phyloP scores from a whole-genome alignment of 1,140 invertebrate species.

The Pollicipes pollicipes region DNA sequence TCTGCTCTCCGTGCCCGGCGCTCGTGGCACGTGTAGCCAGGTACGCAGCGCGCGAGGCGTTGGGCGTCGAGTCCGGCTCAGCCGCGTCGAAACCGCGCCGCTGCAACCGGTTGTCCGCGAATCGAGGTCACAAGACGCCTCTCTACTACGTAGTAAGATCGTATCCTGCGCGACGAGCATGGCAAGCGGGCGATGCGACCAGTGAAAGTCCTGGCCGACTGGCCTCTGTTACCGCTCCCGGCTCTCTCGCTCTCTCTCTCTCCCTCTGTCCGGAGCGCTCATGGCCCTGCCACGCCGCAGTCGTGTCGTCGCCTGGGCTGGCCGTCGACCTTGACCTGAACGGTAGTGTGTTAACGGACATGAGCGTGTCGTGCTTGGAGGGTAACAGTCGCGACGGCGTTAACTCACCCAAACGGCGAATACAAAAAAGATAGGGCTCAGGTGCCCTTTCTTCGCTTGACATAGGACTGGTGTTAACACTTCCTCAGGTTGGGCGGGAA shows the following conservation, averaged over 20 bases:
- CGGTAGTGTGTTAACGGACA: neutral
- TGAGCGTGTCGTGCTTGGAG: no score
- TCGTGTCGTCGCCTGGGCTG: no score
- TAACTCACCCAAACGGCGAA: no score
- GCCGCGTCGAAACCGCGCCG: neutral
- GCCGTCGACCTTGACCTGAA: neutral
- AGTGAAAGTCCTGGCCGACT: constrained; percentile 22
- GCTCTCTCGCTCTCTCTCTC: neutral
- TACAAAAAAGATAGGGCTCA: no score
- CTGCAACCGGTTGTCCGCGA: neutral
- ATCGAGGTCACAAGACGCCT: neutral
- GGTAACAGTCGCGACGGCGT: no score
- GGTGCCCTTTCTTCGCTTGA: no score
- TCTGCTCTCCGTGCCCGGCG: no score
- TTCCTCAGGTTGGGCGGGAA: no score
- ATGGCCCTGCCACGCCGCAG: neutral
- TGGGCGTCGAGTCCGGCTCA: no score
- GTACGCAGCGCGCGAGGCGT: no score
- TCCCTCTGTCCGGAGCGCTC: neutral
- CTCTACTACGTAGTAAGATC: constrained; percentile 1
- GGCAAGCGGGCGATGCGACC: constrained; percentile 35
- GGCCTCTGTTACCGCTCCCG: neutral
- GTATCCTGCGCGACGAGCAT: neutral
- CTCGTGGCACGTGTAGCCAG: no score
- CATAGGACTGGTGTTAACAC: no score